Evolutionary conservation across 1,140 invertebrate species (phyloP), one percentile per base, ranked within the genome.

Genomic region (Batillaria attramentaria): DNA sequence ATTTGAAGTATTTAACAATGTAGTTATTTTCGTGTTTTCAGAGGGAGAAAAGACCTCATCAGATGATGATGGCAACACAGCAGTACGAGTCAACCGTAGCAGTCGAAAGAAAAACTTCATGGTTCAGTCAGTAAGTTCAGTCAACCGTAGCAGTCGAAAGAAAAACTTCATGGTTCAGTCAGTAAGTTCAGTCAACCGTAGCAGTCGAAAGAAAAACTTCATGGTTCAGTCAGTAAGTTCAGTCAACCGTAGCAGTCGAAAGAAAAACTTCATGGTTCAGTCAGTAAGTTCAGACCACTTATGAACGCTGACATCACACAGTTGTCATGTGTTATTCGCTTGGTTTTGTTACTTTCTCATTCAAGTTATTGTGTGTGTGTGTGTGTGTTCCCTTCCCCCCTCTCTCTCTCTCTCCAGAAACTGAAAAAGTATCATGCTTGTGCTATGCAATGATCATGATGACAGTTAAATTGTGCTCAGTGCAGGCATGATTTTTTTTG

Each of bases 1-100:
- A n/a, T n/a, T n/a, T n/a, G n/a, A n/a, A n/a, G n/a, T n/a, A n/a
- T n/a, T n/a, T n/a, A n/a, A n/a, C n/a, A n/a, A n/a, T n/a, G n/a
- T n/a, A n/a, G n/a, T n/a, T 72, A 46, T 33, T 31, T 41, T 28
- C 50, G 70, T 39, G 10, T 42, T 10, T 42, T 16, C 73, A 75
- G 73, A 75, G 31, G 73, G 73, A 10, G 54, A 75, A 39, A 75
- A 60, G 31, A 75, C 73, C 35, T 75, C 73, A 0, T 75, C 73
- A 41, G 73, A 75, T 83, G 90, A 91, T 83, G 91, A 92, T 77
- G 85, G 84, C 75, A 92, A 91, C 68, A 85, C 87, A 76, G 90
- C 91, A 60, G 83, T 91, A 8, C 85, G 84, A 78, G 89, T 88
- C 77, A 80, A 89, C 20, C 87, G 84, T 79, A 88, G 85, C 76